These are phyloP conservation scores for Aptenodytes patagonicus DNA, from an alignment of 2,113 vertebrate genomes.

Conservation along the genomic window DNA sequence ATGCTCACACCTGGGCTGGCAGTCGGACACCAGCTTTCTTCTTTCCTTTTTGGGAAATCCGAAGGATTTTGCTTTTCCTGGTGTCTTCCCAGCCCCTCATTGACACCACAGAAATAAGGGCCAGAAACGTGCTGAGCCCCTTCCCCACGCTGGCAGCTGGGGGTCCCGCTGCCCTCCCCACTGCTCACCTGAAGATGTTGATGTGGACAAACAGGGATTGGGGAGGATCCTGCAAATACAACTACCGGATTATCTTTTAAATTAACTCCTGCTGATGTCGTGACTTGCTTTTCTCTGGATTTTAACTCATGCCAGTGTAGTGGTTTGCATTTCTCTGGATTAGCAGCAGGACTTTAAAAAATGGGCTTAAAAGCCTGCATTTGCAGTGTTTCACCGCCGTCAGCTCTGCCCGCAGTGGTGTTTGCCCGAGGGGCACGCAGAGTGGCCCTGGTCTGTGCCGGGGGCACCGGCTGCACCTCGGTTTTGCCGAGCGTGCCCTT, in stretches of 20 bases:
- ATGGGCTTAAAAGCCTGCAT: background rate
- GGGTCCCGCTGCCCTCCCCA: background rate
- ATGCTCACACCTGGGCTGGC: background rate
- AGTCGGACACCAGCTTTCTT: background rate
- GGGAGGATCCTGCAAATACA: background rate
- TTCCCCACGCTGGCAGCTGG: background rate
- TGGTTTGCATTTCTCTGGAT: background rate
- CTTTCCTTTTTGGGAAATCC: conserved; percentile 16
- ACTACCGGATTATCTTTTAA: background rate
- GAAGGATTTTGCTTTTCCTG: background rate
- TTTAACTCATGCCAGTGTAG: background rate
- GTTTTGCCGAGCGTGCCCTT: background rate
- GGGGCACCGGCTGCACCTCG: background rate
- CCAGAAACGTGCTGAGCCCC: background rate
- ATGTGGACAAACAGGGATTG: background rate
- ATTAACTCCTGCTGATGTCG: background rate
- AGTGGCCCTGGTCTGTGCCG: background rate
- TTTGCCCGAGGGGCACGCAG: background rate
- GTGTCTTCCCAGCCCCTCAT: background rate
- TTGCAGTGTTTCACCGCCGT: background rate
- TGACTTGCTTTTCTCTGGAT: background rate
- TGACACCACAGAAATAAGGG: background rate
- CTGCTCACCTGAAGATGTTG: background rate
- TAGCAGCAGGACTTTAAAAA: background rate
- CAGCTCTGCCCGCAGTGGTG: background rate